Percentiles rank a stretch among this genome's conserved stretches.
phyloP scores from a whole-genome alignment of 2,888 invertebrate genomes.

The Dynastes maya region DNA sequence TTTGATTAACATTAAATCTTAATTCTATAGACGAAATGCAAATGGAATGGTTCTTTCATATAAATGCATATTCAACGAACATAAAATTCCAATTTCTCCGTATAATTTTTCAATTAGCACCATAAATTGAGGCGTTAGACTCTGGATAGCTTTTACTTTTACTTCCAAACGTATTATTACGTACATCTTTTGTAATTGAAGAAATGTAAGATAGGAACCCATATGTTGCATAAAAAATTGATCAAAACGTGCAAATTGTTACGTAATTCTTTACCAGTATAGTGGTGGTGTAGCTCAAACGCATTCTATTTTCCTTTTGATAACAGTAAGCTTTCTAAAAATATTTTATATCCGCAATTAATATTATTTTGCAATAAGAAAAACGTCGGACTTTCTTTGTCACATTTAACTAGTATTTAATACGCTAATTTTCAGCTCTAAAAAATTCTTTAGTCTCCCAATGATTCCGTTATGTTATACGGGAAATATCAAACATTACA shows the following conservation, averaged over 20 bases:
- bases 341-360: background rate
- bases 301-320: background rate
- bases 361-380: background rate
- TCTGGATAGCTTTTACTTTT: too few relatives aligned
- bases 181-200: background rate
- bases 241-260: constrained; percentile 7
- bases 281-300: background rate
- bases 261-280: constrained; percentile 21
- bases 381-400: background rate
- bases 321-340: constrained; percentile 6
- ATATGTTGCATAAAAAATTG: constrained; percentile 14
- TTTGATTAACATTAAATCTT: too few relatives aligned
- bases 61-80: too few relatives aligned
- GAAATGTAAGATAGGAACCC: constrained; percentile 1
- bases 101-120: too few relatives aligned
- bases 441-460: background rate
- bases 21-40: too few relatives aligned
- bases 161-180: too few relatives aligned
- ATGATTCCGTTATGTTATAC: background rate
- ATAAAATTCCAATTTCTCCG: too few relatives aligned
- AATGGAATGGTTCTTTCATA: too few relatives aligned
- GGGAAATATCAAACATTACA: background rate
- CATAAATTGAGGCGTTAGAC: too few relatives aligned
- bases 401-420: background rate
- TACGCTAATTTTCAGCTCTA: constrained; percentile 15